A percentile compares a stretch with the other conserved stretches of the same genome.
These are phyloP conservation scores for Tapirus terrestris DNA, from an alignment of 2,113 vertebrate genomes.

Conservation along the genomic window DNA sequence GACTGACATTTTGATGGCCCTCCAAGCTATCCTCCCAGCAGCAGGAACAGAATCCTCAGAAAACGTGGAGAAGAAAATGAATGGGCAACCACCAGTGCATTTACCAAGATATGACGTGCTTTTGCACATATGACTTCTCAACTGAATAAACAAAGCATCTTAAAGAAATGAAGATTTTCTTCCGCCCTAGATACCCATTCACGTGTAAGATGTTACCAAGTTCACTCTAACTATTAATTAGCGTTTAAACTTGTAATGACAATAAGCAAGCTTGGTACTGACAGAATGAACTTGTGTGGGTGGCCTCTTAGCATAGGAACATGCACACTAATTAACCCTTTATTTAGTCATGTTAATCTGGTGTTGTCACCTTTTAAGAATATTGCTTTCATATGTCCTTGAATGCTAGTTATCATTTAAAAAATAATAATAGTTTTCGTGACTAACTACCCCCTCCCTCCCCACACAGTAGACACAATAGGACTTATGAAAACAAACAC, in stretches of 20 bases:
- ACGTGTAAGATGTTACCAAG: conserved; percentile 87
- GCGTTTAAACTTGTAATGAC: conserved; percentile 67
- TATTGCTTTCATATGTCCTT: not conserved
- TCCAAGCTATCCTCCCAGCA: not conserved
- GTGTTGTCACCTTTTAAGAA: not conserved
- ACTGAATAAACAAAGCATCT: conserved; percentile 57
- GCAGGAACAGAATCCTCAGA: not conserved
- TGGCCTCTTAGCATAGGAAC: not conserved
- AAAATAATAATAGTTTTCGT: not conserved
- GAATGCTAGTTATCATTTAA: not conserved
- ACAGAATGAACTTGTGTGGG: conserved; percentile 47
- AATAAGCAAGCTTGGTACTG: not conserved
- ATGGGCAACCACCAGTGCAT: not conserved
- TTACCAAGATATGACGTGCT: not conserved
- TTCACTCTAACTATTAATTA: conserved; percentile 84
- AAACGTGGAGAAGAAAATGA: not conserved
- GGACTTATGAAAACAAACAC: conserved; percentile 18
- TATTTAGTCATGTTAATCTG: not conserved
- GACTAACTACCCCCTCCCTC: not conserved
- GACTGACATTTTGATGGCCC: not conserved
- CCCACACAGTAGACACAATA: not conserved
- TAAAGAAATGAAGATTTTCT: conserved; percentile 82
- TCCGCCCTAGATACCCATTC: conserved; percentile 88
- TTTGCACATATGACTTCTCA: not conserved
- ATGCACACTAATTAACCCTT: conserved; percentile 60